Percentiles rank a stretch among this genome's conserved stretches.
Evolutionary conservation across 2,888 invertebrate species (phyloP).

Genomic region (Cryptus viduatorius): DNA sequence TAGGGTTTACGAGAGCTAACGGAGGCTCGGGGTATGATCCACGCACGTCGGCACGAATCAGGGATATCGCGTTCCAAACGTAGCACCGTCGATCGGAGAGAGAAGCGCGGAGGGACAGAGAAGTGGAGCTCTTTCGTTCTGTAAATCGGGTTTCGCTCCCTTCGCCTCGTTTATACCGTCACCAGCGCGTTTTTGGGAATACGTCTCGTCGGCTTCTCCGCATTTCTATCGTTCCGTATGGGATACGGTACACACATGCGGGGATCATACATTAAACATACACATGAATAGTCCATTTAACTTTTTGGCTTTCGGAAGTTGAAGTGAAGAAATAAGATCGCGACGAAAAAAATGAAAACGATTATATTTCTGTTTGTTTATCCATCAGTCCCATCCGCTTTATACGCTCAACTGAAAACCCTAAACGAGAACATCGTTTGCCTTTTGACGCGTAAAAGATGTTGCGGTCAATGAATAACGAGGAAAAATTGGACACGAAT

Average conservation of each 20-base stretch:
- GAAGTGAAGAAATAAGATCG: constrained; percentile 16
- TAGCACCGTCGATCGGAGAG: constrained; percentile 69
- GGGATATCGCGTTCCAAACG: constrained; percentile 83
- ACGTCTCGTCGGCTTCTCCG: constrained; percentile 48
- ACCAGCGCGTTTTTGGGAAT: constrained; percentile 57
- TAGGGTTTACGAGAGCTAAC: constrained; percentile 75
- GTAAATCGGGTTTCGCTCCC: constrained; percentile 66
- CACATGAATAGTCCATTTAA: constrained; percentile 61
- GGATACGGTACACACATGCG: constrained; percentile 28
- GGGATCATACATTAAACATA: constrained; percentile 64
- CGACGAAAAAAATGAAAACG: constrained; percentile 18
- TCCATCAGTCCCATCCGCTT: constrained; percentile 11
- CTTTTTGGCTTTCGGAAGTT: constrained; percentile 68
- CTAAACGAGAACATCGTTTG: constrained; percentile 26
- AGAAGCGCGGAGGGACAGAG: constrained; percentile 13
- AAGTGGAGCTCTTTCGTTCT: constrained; percentile 38
- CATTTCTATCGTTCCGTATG: constrained; percentile 35
- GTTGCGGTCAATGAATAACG: constrained; percentile 48
- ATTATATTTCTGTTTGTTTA: constrained; percentile 34
- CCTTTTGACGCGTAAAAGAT: constrained; percentile 43
- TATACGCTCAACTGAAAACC: constrained; percentile 53
- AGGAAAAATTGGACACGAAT: not conserved
- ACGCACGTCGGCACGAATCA: constrained; percentile 82
- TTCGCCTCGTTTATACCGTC: constrained; percentile 54
- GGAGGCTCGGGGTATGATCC: constrained; percentile 80